Conservation (phyloP, 2,888 invertebrate genomes). For the Callyntrura sp. region DNA sequence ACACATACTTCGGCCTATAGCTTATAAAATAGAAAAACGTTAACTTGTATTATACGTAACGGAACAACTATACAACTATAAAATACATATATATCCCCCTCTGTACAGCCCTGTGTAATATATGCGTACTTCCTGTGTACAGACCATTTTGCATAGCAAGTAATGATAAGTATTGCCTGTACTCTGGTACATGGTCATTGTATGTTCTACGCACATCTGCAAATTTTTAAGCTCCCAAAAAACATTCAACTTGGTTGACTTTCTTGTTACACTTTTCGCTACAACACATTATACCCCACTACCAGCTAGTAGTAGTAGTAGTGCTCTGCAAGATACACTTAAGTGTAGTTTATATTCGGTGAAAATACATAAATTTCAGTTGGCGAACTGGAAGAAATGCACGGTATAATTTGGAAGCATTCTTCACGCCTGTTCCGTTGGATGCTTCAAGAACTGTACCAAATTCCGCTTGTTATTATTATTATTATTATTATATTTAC, state of each 20-base stretch:
- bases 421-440: not conserved
- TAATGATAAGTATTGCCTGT: not conserved
- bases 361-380: conserved; percentile 13
- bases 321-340: not conserved
- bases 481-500: not conserved
- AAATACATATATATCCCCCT: not conserved
- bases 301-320: not conserved
- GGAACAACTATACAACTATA: not conserved
- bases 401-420: not conserved
- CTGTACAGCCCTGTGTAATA: not conserved
- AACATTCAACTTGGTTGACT: conserved; percentile 40
- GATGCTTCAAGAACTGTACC: not conserved
- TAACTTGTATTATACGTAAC: not conserved
- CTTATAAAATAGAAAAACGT: not conserved
- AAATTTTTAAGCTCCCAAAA: conserved; percentile 22
- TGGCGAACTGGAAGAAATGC: conserved; percentile 32
- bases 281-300: not conserved
- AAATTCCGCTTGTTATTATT: not conserved
- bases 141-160: not conserved
- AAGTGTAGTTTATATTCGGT: conserved; percentile 7
- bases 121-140: not conserved
- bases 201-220: conserved; percentile 48
- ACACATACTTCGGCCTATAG: not conserved
- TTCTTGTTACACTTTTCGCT: conserved; percentile 9
- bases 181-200: not conserved